These are phyloP conservation scores for Lineus longissimus DNA, from an alignment of 1,140 invertebrate species.

Conservation along the genomic window DNA sequence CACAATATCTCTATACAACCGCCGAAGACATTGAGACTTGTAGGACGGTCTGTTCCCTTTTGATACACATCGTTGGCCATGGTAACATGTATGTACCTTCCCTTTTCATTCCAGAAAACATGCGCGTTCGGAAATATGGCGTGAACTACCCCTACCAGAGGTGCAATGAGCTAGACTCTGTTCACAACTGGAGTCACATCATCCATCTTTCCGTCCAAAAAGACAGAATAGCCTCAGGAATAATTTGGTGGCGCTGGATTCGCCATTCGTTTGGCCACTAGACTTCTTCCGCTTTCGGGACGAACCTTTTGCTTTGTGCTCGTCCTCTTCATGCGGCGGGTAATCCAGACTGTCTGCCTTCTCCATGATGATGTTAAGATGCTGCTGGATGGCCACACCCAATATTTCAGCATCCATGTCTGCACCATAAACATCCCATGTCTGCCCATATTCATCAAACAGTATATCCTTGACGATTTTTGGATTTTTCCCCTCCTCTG, in stretches of 20 bases:
- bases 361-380: slow-evolving; percentile 17
- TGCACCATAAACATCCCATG: slow-evolving; percentile 29
- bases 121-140: too few relatives aligned
- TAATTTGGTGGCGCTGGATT: not conserved
- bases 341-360: not conserved
- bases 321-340: not conserved
- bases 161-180: too few relatives aligned
- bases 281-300: not conserved
- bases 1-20: too few relatives aligned
- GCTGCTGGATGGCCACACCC: slow-evolving; percentile 26
- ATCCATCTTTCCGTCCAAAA: slow-evolving; percentile 1
- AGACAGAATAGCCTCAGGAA: not conserved
- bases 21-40: too few relatives aligned
- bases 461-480: slow-evolving; percentile 15
- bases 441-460: slow-evolving; percentile 25
- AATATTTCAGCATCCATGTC: slow-evolving; percentile 25
- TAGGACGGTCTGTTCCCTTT: too few relatives aligned
- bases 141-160: too few relatives aligned
- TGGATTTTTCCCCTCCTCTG: not conserved
- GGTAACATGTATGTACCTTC: too few relatives aligned
- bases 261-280: not conserved
- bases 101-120: too few relatives aligned
- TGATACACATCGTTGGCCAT: too few relatives aligned
- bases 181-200: too few relatives aligned
- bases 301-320: not conserved